Evolutionary conservation across 2,113 vertebrate species (phyloP).

Genomic region (Mustelus asterias): DNA sequence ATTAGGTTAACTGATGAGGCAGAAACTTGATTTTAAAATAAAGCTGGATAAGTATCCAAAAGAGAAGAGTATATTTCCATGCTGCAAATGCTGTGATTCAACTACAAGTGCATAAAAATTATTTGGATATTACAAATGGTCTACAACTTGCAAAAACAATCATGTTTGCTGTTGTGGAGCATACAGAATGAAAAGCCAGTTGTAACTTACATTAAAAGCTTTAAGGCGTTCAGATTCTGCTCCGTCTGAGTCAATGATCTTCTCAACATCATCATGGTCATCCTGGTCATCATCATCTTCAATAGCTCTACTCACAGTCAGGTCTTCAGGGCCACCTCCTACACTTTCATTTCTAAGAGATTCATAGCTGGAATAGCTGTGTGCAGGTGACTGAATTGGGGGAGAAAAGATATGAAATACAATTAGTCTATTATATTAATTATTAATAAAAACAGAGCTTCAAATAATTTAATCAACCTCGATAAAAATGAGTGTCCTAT

Average conservation of each 20-base stretch:
- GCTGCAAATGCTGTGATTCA: background rate
- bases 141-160: slow-evolving; percentile 45
- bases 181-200: slow-evolving; percentile 38
- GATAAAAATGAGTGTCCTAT: background rate
- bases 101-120: background rate
- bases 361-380: slow-evolving; percentile 73
- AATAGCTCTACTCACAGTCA: slow-evolving; percentile 64
- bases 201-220: slow-evolving; percentile 70
- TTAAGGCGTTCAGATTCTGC: slow-evolving; percentile 72
- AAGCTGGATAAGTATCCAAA: background rate
- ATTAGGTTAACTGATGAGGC: background rate
- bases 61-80: background rate
- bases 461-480: background rate
- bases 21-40: background rate
- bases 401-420: slow-evolving; percentile 44
- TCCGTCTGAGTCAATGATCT: slow-evolving; percentile 64
- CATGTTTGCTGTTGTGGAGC: slow-evolving; percentile 43
- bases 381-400: slow-evolving; percentile 66
- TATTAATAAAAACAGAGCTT: background rate
- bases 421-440: slow-evolving; percentile 10
- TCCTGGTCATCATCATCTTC: slow-evolving; percentile 75
- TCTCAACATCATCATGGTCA: slow-evolving; percentile 69
- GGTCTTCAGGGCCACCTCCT: slow-evolving; percentile 65
- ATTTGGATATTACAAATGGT: slow-evolving; percentile 50
- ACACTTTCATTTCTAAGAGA: slow-evolving; percentile 71